Base-by-base conservation (phyloP, 1,140 invertebrate genomes). In the Kradibia gibbosae region DNA sequence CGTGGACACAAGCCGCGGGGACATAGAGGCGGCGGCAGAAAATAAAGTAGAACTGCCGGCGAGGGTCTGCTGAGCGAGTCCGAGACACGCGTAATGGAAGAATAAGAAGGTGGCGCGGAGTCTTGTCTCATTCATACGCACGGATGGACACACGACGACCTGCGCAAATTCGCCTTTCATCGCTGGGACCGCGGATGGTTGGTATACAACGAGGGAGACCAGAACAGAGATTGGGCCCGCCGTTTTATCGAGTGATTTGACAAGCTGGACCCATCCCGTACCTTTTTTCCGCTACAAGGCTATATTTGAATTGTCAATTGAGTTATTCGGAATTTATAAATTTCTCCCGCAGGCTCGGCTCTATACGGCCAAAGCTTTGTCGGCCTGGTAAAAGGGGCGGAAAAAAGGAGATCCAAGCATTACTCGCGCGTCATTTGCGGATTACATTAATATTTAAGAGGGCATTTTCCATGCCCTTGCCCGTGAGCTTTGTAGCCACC, bases 71-170 rank as follows among this genome's bases (percentile, higher is more conserved):
- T 78, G 74, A 36, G 71, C 80, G 70, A n/a, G 31, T 36, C 13
- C 25, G 45, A 53, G 45, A 25, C 34, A 34, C 5, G 10, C n/a
- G 60, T 2, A 28, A 7, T 8, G 7, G 3, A 36, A 20, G 45
- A 28, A 67, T 34, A 28, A 57, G 34, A 36, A 84, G 78, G 81
- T 83, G 74, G 83, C 83, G 83, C 75, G 82, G n/a, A n/a, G 10
- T 53, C 60, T 75, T 42, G 72, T 76, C 80, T 81, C 80, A 62
- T 81, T 81, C 71, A 65, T 60, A 36, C 73, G 80, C 73, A 81
- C 80, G 80, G 77, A 73, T 70, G 73, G 57, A 75, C 75, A 60
- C 55, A 50, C 72, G 31, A 48, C n/a, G 65, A 75, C 57, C 70
- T 36, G 48, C 57, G 45, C 22, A 45, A 53, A 73, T 81, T 81